Evolutionary conservation across 2,888 invertebrate genomes (phyloP), one percentile per base, ranked within the genome.

Genomic region (Mellilla xanthometata): DNA sequence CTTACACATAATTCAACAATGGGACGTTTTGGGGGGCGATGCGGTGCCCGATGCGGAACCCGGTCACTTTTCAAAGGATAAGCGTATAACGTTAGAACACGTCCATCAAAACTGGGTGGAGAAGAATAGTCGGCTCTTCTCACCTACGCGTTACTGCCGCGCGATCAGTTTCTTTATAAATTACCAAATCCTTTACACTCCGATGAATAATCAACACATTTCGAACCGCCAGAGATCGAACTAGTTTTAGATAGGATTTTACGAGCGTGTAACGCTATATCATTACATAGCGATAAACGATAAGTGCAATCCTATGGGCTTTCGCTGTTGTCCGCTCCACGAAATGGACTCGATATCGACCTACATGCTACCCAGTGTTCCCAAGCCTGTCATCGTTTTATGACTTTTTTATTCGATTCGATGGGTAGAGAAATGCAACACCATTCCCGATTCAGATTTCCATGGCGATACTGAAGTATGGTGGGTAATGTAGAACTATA

Each of bases 401-500:
- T 82, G 78, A 80, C 85, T 81, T 85, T 88, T 87, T 88, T 86
- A 88, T 88, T 84, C 74, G 76, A 72, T 72, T 75, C 77, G 76
- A 77, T 82, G 73, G 73, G 70, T 60, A 66, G 69, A 80, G 84
- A 85, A 84, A 87, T 79, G 83, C 82, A 84, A 84, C 70, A 84
- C 81, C 79, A 77, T 73, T 76, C 78, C 76, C 70, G 70, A 78
- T 76, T 75, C 77, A 66, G 75, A 81, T 83, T 79, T 81, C 79
- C 65, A 72, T 62, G 62, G 56, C 62, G 76, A 81, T 79, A 80
- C 70, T 73, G 64, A 66, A 76, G 67, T 67, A 69, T 56, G 55
- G 46, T 30, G 30, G 30, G 35, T 26, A 46, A 35, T 40, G 35
- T 47, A 55, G 63, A 65, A 56, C 68, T 70, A 75, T 77, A 71